A percentile compares a stretch with the other conserved stretches of the same genome.
Evolutionary conservation across 1,140 invertebrate species (phyloP).

Genomic region (Aporrectodea caliginosa): DNA sequence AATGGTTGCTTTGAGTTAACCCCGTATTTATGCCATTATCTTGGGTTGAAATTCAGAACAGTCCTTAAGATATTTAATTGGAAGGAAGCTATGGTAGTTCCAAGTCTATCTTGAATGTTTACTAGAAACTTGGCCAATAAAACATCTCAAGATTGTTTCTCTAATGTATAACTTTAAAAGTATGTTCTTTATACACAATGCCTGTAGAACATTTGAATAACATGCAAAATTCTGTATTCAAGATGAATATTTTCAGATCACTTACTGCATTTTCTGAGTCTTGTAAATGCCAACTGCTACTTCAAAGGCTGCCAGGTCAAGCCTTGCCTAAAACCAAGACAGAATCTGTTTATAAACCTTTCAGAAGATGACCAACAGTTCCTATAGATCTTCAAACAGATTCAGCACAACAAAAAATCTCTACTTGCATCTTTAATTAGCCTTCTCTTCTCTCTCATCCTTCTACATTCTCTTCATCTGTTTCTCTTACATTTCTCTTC

Average conservation of each 20-base stretch:
- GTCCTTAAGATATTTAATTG: too few species aligned
- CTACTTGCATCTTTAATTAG: slow-evolving; percentile 11
- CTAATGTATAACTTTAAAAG: not conserved
- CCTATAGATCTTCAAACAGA: not conserved
- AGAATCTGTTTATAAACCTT: not conserved
- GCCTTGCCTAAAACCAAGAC: slow-evolving; percentile 38
- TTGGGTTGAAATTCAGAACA: too few species aligned
- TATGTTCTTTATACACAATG: not conserved
- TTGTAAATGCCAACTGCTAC: slow-evolving; percentile 46
- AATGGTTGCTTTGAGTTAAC: not conserved
- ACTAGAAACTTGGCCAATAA: not conserved
- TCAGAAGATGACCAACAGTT: not conserved
- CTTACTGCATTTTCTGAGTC: slow-evolving; percentile 41
- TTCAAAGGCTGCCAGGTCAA: slow-evolving; percentile 46
- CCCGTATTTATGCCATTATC: too few species aligned
- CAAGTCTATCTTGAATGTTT: not conserved
- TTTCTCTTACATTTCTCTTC: slow-evolving; percentile 20
- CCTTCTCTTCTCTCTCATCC: slow-evolving; percentile 1
- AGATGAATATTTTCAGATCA: not conserved
- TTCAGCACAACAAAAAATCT: slow-evolving; percentile 8
- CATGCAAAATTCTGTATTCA: not conserved
- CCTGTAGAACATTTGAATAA: not conserved
- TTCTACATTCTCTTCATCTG: slow-evolving; percentile 13
- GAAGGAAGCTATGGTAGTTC: too few species aligned
- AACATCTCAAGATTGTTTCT: not conserved